Conservation (phyloP, 1,140 invertebrate species). For the Helicoverpa zea region DNA sequence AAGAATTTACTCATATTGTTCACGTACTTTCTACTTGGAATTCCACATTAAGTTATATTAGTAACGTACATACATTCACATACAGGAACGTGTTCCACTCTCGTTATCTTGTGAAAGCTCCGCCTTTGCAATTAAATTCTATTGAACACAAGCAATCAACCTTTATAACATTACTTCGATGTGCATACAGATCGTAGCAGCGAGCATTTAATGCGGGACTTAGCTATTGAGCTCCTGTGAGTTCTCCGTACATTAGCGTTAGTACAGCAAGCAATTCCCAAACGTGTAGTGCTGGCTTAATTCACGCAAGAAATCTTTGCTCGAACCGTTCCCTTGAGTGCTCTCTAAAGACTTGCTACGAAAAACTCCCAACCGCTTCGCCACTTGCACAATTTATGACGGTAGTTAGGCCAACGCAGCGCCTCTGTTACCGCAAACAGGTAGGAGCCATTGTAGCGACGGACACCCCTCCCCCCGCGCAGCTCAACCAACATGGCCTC, state of each 20-base stretch:
- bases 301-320: constrained; percentile 66
- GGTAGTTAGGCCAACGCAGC: constrained; percentile 68
- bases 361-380: constrained; percentile 65
- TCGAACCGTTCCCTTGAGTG: constrained; percentile 65
- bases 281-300: constrained; percentile 56
- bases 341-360: constrained; percentile 67
- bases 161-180: constrained; percentile 6
- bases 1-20: constrained; percentile 31
- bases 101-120: background rate
- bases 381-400: constrained; percentile 71
- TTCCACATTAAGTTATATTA: constrained; percentile 3
- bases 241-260: constrained; percentile 51
- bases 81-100: background rate
- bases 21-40: background rate
- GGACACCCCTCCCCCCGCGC: constrained; percentile 37
- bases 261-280: constrained; percentile 54
- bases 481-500: constrained; percentile 25
- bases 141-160: constrained; percentile 32
- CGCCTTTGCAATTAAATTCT: constrained; percentile 13
- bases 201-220: constrained; percentile 16
- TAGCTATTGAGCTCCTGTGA: constrained; percentile 39
- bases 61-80: background rate
- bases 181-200: constrained; percentile 30
- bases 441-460: constrained; percentile 48
- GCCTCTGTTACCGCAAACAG: constrained; percentile 57